Evolutionary conservation across 2,797 vertebrate genomes (phyloP), one percentile per base, ranked within the genome.

Genomic region (Halcyon smyrnensis): DNA sequence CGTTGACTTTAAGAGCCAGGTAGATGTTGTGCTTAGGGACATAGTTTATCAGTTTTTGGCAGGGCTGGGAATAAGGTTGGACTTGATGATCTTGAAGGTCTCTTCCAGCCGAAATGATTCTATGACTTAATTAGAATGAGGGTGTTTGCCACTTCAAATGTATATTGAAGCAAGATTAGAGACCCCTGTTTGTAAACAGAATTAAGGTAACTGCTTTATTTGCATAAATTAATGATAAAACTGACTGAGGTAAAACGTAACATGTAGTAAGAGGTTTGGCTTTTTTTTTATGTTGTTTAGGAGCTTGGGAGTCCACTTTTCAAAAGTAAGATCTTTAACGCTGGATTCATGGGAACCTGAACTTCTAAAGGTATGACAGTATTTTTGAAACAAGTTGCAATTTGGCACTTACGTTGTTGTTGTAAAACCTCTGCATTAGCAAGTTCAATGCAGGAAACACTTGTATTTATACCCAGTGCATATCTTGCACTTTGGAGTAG

Each of bases 271-370:
- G 80, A 80, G 51, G 59, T 79, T 7, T 34, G 14, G 8, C 15
- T 28, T 17, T 41, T 80, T 34, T 80, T 86, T 57, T 15, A 37
- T 70, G 60, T 41, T 80, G 9, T 69, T 73, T 95, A 99, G 99
- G 99, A 99, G 99, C 98, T 98, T 99, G 94, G 99, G 99, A 68
- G 99, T 99, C 73, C 99, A 99, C 97, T 99, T 99, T 97, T 99
- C 99, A 28, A 99, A 99, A 98, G 99, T 99, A 79, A 98, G 99
- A 34, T 99, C 99, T 96, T 98, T 99, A 98, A 99, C 99, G 2
- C 96, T 99, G 97, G 99, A 99, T 93, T 98, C 98, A 3, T 99
- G 99, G 99, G 99, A 99, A 92, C 99, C 99, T 79, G 99, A 99
- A 97, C 98, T 99, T 78, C 98, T 99, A 48, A 99, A 99, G 98